Conservation (phyloP, 2,888 invertebrate species). For the Andrena haemorrhoa region DNA sequence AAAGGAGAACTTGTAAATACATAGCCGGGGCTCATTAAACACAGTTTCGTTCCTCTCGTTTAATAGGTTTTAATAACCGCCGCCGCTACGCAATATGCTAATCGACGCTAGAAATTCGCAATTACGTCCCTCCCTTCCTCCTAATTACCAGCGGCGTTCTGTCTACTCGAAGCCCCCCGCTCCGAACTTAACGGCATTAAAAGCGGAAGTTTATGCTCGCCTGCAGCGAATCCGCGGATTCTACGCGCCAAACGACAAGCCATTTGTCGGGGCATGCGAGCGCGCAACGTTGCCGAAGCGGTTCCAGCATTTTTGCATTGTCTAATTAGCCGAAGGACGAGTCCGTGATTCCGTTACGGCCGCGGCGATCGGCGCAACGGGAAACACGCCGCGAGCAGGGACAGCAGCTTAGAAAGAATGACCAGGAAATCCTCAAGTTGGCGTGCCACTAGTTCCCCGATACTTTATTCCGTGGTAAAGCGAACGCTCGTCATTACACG, state of each 20-base stretch:
- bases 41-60: conserved; percentile 48
- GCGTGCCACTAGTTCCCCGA: conserved; percentile 23
- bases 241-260: background rate
- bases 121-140: conserved; percentile 38
- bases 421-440: conserved; percentile 5
- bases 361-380: background rate
- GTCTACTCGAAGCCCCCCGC: background rate
- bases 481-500: conserved; percentile 72
- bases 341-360: background rate
- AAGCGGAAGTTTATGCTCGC: conserved; percentile 23
- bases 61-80: conserved; percentile 49
- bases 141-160: conserved; percentile 38
- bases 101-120: conserved; percentile 56
- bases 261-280: background rate
- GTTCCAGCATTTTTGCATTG: background rate
- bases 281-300: background rate
- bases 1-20: conserved; percentile 36
- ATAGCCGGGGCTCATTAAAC: conserved; percentile 36
- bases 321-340: background rate
- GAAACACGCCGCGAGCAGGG: background rate
- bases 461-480: conserved; percentile 71
- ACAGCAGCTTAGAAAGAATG: background rate
- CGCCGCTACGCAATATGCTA: conserved; percentile 46
- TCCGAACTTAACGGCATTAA: conserved; percentile 29
- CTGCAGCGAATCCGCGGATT: background rate